Evolutionary conservation across 2,113 vertebrate species (phyloP).

Genomic region (Vidua macroura): DNA sequence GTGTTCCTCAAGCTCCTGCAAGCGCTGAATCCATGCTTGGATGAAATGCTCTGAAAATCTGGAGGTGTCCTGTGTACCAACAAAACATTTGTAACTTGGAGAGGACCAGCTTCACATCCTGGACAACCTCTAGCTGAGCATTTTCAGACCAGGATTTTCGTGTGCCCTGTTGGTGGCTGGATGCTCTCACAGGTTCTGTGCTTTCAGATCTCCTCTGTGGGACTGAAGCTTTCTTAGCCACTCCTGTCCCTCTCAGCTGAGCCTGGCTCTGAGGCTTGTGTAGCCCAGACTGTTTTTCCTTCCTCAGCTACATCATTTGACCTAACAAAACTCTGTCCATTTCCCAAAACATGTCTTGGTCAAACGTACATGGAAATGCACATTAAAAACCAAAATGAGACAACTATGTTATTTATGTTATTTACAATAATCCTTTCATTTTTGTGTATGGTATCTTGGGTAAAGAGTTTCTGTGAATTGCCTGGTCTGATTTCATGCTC

Average conservation of each 20-base stretch:
- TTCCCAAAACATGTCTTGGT: neutral
- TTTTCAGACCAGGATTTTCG: neutral
- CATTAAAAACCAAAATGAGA: neutral
- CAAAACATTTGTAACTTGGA: neutral
- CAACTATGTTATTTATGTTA: neutral
- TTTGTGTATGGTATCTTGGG: neutral
- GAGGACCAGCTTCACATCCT: neutral
- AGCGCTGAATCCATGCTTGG: neutral
- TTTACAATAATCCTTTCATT: neutral
- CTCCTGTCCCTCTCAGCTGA: neutral
- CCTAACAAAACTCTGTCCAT: neutral
- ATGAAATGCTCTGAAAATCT: neutral
- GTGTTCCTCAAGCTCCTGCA: neutral
- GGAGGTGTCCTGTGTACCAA: neutral
- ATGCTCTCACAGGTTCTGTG: accelerated
- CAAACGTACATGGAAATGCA: neutral
- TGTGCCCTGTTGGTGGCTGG: neutral
- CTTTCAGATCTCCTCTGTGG: neutral
- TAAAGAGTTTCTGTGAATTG: neutral
- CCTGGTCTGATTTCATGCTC: neutral
- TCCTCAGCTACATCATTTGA: neutral
- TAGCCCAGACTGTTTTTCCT: neutral
- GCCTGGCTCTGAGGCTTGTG: neutral
- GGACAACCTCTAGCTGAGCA: neutral
- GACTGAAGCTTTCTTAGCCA: neutral